Conservation (phyloP, 1,140 invertebrate species). For the Drosophila dunni region DNA sequence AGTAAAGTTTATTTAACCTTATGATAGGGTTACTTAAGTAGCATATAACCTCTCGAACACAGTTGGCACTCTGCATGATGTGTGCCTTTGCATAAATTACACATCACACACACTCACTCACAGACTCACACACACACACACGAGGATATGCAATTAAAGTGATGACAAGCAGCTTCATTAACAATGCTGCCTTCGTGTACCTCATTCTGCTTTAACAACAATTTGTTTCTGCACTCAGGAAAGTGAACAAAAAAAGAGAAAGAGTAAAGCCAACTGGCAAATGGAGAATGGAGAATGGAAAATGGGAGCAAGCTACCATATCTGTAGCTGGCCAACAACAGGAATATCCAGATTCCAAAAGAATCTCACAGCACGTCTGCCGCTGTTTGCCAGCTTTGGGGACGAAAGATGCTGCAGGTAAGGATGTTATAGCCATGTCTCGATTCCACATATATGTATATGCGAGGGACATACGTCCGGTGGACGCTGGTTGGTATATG, state of each 20-base stretch:
- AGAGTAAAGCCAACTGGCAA: background rate
- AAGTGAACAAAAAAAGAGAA: conserved; percentile 61
- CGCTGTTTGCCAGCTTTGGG: conserved; percentile 77
- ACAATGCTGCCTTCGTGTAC: conserved; percentile 41
- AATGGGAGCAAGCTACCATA: background rate
- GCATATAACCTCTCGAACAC: background rate
- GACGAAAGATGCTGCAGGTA: conserved; percentile 71
- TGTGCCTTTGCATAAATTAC: conserved; percentile 59
- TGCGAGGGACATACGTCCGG: conserved; percentile 11
- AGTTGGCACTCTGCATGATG: conserved; percentile 7
- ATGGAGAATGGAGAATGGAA: background rate
- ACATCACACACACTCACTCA: background rate
- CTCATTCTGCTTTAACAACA: conserved; percentile 16
- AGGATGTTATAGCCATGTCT: conserved; percentile 29
- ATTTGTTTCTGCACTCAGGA: conserved; percentile 11
- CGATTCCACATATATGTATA: background rate
- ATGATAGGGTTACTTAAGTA: background rate
- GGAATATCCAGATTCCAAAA: conserved; percentile 61
- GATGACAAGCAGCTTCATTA: conserved; percentile 78
- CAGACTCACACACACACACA: background rate
- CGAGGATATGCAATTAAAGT: conserved; percentile 72
- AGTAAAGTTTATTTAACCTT: background rate
- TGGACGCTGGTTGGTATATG: no score
- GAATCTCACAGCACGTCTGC: conserved; percentile 74
- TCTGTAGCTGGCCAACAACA: background rate